Base-by-base conservation (phyloP, 2,113 vertebrate species). In the Lutjanus erythropterus region DNA sequence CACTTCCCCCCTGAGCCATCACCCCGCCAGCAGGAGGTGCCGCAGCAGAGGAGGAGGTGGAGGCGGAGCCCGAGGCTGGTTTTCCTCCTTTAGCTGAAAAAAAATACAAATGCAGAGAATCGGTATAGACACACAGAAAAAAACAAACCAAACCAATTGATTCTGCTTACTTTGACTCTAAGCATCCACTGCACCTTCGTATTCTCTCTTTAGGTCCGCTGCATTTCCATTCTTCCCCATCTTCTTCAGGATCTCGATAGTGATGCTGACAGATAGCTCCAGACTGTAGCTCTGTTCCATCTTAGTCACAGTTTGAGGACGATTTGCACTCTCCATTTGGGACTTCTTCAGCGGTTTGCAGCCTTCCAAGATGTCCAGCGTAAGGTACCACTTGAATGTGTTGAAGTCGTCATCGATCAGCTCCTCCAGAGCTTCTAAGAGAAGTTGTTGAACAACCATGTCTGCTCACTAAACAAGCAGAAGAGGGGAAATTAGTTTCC, bases 361-460 rank as follows among this genome's bases (percentile, higher is more conserved):
- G 25, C 14, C 1, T 0, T 69, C 56, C 42, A 81, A 2, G 6
- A 49, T 1, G 0, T 6, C 0, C 0, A n/a, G 1, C 0, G 0
- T 0, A 2, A 90, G 87, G 33, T 27, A 31, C 66, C 50, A 92
- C 59, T 86, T 68, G 29, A 93, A 78, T 0, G 0, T 60, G 0
- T 65, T 3, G 0, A 91, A 85, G 1, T 90, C 27, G 0, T 42
- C 6, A 0, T 56, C 0, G 1, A 0, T 0, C 15, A 92, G 44
- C 0, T 81, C 25, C 0, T 89, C 75, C 47, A 93, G 80, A 42
- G 19, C 42, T 0, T 39, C 18, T 0, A 88, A 3, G n/a, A 94
- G 85, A 44, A 83, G 7, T 31, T 37, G 0, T 25, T 0, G 4
- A 49, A 74, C 55, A 23, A 0, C 0, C 91, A 90, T 92, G 11